Evolutionary conservation across 92 coral and sea anemone species (phyloP), one percentile per base, ranked within the genome.

Genomic region (Galaxea fascicularis): DNA sequence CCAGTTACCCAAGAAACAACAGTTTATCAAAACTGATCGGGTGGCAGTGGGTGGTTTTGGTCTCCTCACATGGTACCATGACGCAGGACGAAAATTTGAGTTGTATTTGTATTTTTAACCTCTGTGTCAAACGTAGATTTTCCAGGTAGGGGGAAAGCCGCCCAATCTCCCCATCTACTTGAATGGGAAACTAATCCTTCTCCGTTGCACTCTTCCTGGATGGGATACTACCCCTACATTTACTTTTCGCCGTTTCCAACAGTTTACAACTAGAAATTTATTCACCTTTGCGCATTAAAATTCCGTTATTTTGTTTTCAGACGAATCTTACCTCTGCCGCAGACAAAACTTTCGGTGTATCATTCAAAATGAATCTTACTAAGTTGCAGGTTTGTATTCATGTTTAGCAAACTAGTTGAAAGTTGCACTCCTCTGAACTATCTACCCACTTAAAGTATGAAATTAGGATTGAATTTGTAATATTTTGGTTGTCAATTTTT

Each of bases 301-400:
- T 66, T 29, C 7, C 14, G 16, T 29, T 29, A 4, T 3, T 76
- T 10, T 58, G 52, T 20, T 49, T 45, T 65, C 16, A 79, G 84
- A 66, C 53, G 31, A 79, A 53, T 8, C 74, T 79, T 0, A 20
- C 44, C 17, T 10, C 84, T 46, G 13, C 27, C 52, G 84, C 84
- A 12, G 84, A 65, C 14, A 14, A 4, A 20, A 65, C 51, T 4
- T 26, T 65, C 12, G 62, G 21, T 27, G 84, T 64, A 13, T 28
- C 74, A 30, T 2, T 14, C 46, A 79, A 47, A 24, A 13, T 4
- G 59, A 65, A 66, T n/a, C 28, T 65, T 44, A 49, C 84, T 21
- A 62, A 79, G 11, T 15, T 79, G 1, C 74, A 79, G 84, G 84
- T 79, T 29, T 51, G 84, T n/a, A 4, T 5, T 9, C 54, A 46